These are phyloP conservation scores for Excalfactoria chinensis DNA, from an alignment of 2,113 vertebrate genomes.

Conservation along the genomic window DNA sequence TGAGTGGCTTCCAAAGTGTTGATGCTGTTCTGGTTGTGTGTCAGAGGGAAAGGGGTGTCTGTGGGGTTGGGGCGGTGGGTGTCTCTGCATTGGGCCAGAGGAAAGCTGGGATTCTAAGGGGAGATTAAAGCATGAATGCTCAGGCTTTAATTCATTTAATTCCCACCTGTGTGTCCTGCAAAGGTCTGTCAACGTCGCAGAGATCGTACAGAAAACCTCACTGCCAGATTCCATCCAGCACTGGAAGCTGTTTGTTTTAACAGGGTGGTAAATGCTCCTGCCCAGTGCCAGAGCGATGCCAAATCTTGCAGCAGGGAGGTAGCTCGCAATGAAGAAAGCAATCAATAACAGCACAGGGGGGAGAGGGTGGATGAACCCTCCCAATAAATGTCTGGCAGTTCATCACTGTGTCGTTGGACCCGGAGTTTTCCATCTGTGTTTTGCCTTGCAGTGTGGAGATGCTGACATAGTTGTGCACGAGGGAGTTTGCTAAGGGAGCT, in stretches of 20 bases:
- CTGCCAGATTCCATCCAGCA: rapidly evolving
- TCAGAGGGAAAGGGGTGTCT: rapidly evolving
- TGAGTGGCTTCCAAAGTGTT: not conserved
- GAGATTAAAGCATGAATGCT: rapidly evolving
- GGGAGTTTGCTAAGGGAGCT: not conserved
- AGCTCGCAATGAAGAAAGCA: not conserved
- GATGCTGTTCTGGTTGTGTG: no score
- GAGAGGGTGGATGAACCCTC: not conserved
- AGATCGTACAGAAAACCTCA: rapidly evolving
- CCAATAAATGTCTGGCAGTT: rapidly evolving
- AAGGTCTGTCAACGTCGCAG: rapidly evolving
- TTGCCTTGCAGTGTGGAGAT: not conserved
- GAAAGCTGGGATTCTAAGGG: not conserved
- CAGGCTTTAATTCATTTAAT: not conserved
- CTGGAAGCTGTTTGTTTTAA: rapidly evolving
- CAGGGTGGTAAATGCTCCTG: not conserved
- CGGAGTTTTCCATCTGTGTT: not conserved
- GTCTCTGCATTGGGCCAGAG: not conserved
- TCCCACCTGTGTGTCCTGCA: not conserved
- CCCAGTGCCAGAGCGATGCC: no score
- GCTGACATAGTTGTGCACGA: not conserved
- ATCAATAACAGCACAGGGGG: rapidly evolving
- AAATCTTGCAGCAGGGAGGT: no score
- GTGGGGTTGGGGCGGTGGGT: no score
- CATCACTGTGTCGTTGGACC: rapidly evolving